phyloP scores from a whole-genome alignment of 2,113 vertebrate species.

The Poeciliopsis retropinna region DNA sequence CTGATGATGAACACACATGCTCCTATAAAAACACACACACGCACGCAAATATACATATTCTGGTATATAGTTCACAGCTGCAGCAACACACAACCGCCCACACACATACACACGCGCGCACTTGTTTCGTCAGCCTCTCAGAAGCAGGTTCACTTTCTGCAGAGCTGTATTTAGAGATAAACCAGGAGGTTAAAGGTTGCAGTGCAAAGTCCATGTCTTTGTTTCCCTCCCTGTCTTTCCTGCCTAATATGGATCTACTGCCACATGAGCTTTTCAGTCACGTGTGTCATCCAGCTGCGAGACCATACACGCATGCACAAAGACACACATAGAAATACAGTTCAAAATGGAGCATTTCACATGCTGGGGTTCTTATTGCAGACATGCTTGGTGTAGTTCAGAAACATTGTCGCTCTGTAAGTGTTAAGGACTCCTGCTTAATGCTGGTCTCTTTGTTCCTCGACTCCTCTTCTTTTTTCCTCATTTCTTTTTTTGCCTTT shows the following conservation, averaged over 20 bases:
- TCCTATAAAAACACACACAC: conserved; percentile 17
- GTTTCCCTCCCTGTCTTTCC: conserved; percentile 40
- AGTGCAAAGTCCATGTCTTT: conserved; percentile 53
- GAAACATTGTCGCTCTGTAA: not conserved
- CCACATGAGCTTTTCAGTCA: conserved; percentile 51
- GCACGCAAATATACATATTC: conserved; percentile 12
- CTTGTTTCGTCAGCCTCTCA: conserved; percentile 27
- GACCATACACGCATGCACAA: conserved; percentile 14
- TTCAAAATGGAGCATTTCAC: conserved; percentile 7
- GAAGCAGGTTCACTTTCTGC: conserved; percentile 56
- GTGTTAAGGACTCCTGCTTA: not conserved
- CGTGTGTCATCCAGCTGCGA: conserved; percentile 24
- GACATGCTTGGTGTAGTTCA: not conserved
- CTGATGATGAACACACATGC: conserved; percentile 43
- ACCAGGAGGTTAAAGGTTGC: conserved; percentile 48
- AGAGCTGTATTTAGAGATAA: conserved; percentile 57
- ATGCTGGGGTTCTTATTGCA: conserved; percentile 8
- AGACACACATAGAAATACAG: conserved; percentile 5
- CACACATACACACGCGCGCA: conserved; percentile 16
- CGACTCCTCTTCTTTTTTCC: not conserved
- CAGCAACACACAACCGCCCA: conserved; percentile 11
- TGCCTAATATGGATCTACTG: conserved; percentile 67
- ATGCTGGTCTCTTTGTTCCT: not conserved
- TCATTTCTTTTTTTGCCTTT: too few species aligned
- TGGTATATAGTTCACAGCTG: conserved; percentile 31